Conservation (phyloP, 2,888 invertebrate genomes). For the Leucophenga maculata region DNA sequence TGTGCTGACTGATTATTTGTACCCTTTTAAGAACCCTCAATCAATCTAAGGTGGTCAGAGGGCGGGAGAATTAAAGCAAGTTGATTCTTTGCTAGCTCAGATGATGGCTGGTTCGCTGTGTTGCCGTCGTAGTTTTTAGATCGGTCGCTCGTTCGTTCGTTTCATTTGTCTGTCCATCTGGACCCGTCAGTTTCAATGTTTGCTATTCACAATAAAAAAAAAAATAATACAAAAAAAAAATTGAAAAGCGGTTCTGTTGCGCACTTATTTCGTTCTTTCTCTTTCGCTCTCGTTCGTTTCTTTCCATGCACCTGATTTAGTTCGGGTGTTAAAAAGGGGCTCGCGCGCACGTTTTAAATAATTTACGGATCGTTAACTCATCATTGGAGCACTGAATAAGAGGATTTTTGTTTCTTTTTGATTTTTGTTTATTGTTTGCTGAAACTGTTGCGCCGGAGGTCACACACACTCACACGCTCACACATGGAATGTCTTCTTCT, state of each 20-base stretch:
- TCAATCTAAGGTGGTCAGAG: conserved; percentile 40
- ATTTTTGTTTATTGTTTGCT: background rate
- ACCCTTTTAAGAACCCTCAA: conserved; percentile 69
- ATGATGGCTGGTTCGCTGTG: background rate
- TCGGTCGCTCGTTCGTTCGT: background rate
- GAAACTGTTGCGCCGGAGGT: background rate
- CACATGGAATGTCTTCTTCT: background rate
- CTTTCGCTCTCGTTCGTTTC: too few species aligned
- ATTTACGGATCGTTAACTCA: too few species aligned
- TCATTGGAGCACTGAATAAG: too few species aligned
- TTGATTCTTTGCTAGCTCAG: background rate
- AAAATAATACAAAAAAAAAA: background rate
- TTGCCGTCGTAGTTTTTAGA: background rate
- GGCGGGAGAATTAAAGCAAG: background rate
- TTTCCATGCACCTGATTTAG: too few species aligned
- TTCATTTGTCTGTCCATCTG: background rate
- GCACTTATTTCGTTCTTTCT: too few species aligned
- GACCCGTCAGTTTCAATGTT: background rate
- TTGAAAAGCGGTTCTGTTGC: background rate
- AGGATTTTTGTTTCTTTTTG: background rate
- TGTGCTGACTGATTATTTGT: conserved; percentile 53
- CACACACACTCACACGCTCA: background rate
- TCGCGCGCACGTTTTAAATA: too few species aligned
- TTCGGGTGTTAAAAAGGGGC: too few species aligned
- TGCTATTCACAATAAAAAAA: background rate